phyloP scores from a whole-genome alignment of 2,888 invertebrate species.

The Synanthedon formicaeformis region DNA sequence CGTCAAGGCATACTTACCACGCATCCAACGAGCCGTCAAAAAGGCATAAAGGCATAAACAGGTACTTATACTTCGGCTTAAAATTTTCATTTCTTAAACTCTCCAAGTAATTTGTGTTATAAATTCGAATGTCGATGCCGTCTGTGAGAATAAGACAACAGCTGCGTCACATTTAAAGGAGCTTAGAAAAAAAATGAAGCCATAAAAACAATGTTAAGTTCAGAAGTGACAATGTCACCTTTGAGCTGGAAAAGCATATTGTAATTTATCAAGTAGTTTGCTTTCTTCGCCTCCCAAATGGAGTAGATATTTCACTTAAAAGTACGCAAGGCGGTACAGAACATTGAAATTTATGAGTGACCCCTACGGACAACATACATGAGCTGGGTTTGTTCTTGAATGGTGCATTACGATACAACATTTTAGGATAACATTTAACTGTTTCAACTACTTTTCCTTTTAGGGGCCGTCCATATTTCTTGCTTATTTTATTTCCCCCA shows the following conservation, averaged over 20 bases:
- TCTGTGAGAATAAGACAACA: not conserved
- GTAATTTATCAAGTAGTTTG: constrained; percentile 49
- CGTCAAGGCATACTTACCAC: too few species aligned
- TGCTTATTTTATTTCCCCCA: not conserved
- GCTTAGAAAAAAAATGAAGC: not conserved
- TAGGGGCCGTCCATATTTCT: not conserved
- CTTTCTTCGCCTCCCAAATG: constrained; percentile 49
- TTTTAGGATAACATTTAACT: constrained; percentile 9
- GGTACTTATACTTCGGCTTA: too few species aligned
- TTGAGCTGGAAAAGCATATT: constrained; percentile 17
- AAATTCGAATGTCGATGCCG: not conserved
- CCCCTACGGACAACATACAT: constrained; percentile 42
- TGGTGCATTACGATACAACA: constrained; percentile 33
- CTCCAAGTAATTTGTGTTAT: too few species aligned
- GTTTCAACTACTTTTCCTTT: not conserved
- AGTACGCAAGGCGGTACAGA: constrained; percentile 49
- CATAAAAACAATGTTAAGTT: not conserved
- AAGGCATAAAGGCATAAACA: too few species aligned
- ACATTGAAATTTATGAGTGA: constrained; percentile 60
- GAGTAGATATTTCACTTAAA: constrained; percentile 56
- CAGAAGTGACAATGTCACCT: not conserved
- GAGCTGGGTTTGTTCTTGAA: constrained; percentile 30
- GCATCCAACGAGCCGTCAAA: too few species aligned
- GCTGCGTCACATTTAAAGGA: not conserved
- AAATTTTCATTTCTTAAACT: too few species aligned